Conservation (phyloP, 2,888 invertebrate genomes). For the Leptinotarsa rubiginosa region DNA sequence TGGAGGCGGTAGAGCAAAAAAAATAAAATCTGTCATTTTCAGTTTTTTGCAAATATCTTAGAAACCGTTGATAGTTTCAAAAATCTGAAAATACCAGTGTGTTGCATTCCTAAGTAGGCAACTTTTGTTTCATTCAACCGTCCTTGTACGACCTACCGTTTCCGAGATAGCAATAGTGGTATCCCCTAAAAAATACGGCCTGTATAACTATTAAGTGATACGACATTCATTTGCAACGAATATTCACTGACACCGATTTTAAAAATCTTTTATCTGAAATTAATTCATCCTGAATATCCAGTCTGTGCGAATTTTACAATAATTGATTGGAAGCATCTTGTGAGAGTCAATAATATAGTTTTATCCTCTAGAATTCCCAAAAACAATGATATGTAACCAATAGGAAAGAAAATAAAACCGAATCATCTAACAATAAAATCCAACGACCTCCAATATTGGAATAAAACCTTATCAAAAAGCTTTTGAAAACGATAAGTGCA, state of each 20-base stretch:
- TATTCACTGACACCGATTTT: background rate
- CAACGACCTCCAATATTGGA: slow-evolving; percentile 14
- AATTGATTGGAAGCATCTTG: background rate
- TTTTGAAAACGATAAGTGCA: slow-evolving; percentile 20
- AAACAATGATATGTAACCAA: background rate
- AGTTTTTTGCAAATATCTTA: too few species aligned
- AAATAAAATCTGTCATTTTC: too few species aligned
- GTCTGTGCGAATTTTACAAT: background rate
- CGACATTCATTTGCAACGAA: background rate
- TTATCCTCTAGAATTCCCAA: background rate
- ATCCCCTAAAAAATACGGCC: too few species aligned
- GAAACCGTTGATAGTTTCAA: too few species aligned
- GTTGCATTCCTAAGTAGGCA: too few species aligned
- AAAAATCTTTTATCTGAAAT: background rate
- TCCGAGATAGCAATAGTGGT: too few species aligned
- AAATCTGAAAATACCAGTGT: too few species aligned
- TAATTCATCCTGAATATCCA: too few species aligned
- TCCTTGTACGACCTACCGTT: too few species aligned
- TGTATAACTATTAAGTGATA: background rate
- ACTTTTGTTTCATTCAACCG: too few species aligned
- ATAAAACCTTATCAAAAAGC: slow-evolving; percentile 23
- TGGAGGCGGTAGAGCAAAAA: too few species aligned
- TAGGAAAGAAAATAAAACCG: background rate
- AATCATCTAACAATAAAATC: slow-evolving; percentile 11
- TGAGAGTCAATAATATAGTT: background rate